phyloP scores from a whole-genome alignment of 2,888 invertebrate species.

The Timema cristinae region DNA sequence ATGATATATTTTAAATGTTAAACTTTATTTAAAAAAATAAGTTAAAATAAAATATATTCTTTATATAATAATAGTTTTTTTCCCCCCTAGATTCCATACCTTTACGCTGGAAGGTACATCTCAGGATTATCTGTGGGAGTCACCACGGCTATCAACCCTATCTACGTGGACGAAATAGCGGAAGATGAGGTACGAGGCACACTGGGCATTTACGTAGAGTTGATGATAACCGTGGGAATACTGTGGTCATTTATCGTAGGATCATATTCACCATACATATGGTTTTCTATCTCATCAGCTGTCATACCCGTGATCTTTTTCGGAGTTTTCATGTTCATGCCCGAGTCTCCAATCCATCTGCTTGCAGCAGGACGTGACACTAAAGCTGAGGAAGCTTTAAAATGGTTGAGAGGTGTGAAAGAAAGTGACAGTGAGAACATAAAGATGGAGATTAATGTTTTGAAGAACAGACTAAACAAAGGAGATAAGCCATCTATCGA shows the following conservation, averaged over 20 bases:
- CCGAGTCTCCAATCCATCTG: conserved; percentile 75
- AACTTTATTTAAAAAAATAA: too few species aligned
- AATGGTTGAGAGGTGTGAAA: conserved; percentile 61
- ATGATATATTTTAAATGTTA: too few species aligned
- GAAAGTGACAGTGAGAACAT: conserved; percentile 54
- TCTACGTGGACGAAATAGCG: conserved; percentile 84
- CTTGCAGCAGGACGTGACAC: conserved; percentile 54
- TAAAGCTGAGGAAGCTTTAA: conserved; percentile 61
- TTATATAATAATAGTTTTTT: neutral
- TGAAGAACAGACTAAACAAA: conserved; percentile 44
- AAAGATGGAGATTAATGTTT: conserved; percentile 54
- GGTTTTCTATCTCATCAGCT: conserved; percentile 58
- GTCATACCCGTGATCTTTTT: conserved; percentile 59
- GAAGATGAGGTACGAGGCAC: conserved; percentile 75
- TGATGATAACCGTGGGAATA: conserved; percentile 67
- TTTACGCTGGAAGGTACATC: conserved; percentile 55
- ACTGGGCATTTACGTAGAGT: conserved; percentile 74
- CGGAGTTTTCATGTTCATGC: conserved; percentile 63
- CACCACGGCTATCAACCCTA: conserved; percentile 69
- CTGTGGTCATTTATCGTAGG: conserved; percentile 67
- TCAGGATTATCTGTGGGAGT: conserved; percentile 66
- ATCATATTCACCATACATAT: conserved; percentile 62
- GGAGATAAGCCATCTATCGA: neutral
- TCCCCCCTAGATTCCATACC: conserved; percentile 45
- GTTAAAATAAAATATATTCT: too few species aligned